A percentile compares a stretch with the other conserved stretches of the same genome.
phyloP scores from a whole-genome alignment of 2,797 vertebrate genomes.

The Anguilla marmorata region DNA sequence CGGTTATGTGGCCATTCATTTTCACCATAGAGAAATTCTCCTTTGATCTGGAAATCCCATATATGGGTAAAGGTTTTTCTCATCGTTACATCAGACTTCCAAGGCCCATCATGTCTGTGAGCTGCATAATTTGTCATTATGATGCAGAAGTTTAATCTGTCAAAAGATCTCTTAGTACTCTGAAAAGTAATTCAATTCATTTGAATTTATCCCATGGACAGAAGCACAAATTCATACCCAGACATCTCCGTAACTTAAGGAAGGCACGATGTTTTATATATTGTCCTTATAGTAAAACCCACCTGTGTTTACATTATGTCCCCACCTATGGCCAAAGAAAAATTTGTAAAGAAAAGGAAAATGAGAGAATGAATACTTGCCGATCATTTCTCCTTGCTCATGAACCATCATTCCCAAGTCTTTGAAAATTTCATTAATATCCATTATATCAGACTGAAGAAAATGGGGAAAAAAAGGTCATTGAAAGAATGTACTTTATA shows the following conservation, averaged over 20 bases:
- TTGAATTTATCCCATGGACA: background rate
- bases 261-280: background rate
- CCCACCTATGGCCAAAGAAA: background rate
- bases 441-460: slow-evolving; percentile 89
- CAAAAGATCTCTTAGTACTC: background rate
- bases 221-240: background rate
- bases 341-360: background rate
- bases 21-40: too few relatives aligned
- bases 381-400: slow-evolving; percentile 95
- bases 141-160: background rate
- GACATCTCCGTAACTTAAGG: background rate
- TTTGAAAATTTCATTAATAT: slow-evolving; percentile 99
- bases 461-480: slow-evolving; percentile 26
- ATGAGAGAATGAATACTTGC: slow-evolving; percentile 68
- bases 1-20: too few relatives aligned
- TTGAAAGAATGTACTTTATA: background rate
- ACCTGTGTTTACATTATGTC: background rate
- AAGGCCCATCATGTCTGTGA: background rate
- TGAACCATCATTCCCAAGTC: slow-evolving; percentile 97
- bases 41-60: too few relatives aligned
- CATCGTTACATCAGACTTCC: too few relatives aligned
- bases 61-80: too few relatives aligned
- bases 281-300: background rate
- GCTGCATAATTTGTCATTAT: background rate
- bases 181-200: background rate